Percentiles rank a stretch among this genome's conserved stretches.
phyloP scores from a whole-genome alignment of 2,113 vertebrate species.

The Heterotis niloticus region DNA sequence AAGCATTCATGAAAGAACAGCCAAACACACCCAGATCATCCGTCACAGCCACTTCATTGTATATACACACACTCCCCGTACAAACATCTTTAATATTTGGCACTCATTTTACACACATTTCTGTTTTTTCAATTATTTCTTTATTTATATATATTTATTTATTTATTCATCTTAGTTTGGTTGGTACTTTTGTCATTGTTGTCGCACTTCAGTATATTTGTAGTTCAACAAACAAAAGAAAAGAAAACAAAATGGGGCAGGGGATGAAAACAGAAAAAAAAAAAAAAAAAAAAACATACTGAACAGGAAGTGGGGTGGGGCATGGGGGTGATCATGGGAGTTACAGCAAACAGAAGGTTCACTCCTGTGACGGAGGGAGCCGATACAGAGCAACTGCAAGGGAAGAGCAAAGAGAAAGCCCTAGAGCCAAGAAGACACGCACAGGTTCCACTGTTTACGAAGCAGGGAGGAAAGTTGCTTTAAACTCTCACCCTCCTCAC shows the following conservation, averaged over 20 bases:
- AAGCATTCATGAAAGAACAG: not conserved
- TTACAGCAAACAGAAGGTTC: constrained; percentile 33
- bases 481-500: not conserved
- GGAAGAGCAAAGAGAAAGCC: not conserved
- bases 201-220: constrained; percentile 75
- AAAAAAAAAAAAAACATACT: constrained; percentile 31
- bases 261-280: constrained; percentile 30
- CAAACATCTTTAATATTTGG: constrained; percentile 30
- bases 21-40: not conserved
- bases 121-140: constrained; percentile 64
- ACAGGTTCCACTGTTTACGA: not conserved
- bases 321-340: not conserved
- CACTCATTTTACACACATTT: constrained; percentile 11
- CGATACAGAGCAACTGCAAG: not conserved
- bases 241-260: constrained; percentile 38
- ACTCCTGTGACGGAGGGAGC: not conserved
- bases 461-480: not conserved
- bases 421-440: constrained; percentile 14
- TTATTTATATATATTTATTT: constrained; percentile 70
- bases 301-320: constrained; percentile 14
- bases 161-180: constrained; percentile 73
- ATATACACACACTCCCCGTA: constrained; percentile 1
- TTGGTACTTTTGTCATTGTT: constrained; percentile 71
- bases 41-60: not conserved
- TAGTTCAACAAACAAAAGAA: constrained; percentile 61